Evolutionary conservation across 2,888 invertebrate species (phyloP).

Genomic region (Archips xylosteana): DNA sequence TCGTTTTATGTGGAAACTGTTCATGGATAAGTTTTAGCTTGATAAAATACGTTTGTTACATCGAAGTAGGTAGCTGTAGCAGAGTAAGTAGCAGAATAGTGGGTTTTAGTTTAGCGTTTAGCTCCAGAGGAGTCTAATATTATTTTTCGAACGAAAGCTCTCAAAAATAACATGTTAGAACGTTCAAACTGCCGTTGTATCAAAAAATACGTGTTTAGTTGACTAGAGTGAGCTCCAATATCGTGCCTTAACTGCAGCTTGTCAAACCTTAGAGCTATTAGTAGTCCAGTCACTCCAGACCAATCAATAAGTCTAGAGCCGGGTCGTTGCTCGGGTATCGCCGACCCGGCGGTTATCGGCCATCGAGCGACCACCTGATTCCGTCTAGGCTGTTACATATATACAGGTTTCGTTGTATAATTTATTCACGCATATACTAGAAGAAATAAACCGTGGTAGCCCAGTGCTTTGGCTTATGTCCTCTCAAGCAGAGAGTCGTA

Average conservation of each 20-base stretch:
- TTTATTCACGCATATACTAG: neutral
- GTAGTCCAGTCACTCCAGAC: conserved; percentile 1
- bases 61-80: too few relatives aligned
- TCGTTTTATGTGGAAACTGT: too few relatives aligned
- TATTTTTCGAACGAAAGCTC: too few relatives aligned
- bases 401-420: neutral
- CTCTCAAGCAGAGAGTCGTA: too few relatives aligned
- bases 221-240: neutral
- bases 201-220: neutral
- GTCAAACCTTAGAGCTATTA: neutral
- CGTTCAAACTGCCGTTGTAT: neutral
- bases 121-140: too few relatives aligned
- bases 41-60: too few relatives aligned
- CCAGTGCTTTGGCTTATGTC: too few relatives aligned
- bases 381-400: conserved; percentile 15
- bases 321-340: conserved; percentile 68
- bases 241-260: neutral
- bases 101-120: too few relatives aligned
- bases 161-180: too few relatives aligned
- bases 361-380: conserved; percentile 60
- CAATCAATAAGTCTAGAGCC: conserved; percentile 50
- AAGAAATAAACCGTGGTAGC: too few relatives aligned
- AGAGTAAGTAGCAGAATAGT: too few relatives aligned
- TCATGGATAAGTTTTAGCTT: too few relatives aligned
- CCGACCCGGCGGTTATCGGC: conserved; percentile 68